phyloP scores from a whole-genome alignment of 2,797 vertebrate species.

The Microctenopoma steveboyesi region DNA sequence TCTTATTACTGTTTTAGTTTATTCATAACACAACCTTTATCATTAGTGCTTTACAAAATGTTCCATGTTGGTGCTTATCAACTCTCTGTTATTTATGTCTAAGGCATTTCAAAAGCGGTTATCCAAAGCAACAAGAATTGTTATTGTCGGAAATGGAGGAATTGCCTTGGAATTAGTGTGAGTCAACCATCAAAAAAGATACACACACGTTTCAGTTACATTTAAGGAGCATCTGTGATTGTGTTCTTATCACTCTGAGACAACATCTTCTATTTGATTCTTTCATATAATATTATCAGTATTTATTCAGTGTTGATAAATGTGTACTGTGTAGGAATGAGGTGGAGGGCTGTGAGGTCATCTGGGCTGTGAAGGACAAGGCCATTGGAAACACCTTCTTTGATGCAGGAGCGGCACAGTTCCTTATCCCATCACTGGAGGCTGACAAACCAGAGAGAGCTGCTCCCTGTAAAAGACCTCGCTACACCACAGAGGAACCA shows the following conservation, averaged over 20 bases:
- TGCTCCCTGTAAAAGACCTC: conserved; percentile 86
- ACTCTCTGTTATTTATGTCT: conserved; percentile 33
- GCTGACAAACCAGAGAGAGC: conserved; percentile 77
- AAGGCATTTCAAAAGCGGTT: conserved; percentile 94
- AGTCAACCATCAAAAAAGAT: conserved; percentile 67
- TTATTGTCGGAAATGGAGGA: conserved; percentile 94
- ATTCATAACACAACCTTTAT: too few species aligned
- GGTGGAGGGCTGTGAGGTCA: conserved; percentile 92
- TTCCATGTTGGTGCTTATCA: not conserved
- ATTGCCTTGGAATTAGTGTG: conserved; percentile 96
- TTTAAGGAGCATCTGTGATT: not conserved
- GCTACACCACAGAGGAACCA: conserved; percentile 83
- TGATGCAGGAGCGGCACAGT: conserved; percentile 93
- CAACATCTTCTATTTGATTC: too few species aligned
- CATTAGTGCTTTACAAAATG: not conserved
- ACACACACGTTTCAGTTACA: not conserved
- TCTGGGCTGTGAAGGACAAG: conserved; percentile 97
- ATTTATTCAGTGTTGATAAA: conserved; percentile 39
- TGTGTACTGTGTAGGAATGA: conserved; percentile 84
- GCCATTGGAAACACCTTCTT: conserved; percentile 94
- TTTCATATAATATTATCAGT: not conserved
- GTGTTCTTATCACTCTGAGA: too few species aligned
- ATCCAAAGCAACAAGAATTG: conserved; percentile 87
- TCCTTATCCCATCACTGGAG: conserved; percentile 89
- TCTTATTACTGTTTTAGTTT: too few species aligned